These are phyloP conservation scores for Leptestheria dahalacensis DNA, from an alignment of 1,140 invertebrate species.

Conservation along the genomic window DNA sequence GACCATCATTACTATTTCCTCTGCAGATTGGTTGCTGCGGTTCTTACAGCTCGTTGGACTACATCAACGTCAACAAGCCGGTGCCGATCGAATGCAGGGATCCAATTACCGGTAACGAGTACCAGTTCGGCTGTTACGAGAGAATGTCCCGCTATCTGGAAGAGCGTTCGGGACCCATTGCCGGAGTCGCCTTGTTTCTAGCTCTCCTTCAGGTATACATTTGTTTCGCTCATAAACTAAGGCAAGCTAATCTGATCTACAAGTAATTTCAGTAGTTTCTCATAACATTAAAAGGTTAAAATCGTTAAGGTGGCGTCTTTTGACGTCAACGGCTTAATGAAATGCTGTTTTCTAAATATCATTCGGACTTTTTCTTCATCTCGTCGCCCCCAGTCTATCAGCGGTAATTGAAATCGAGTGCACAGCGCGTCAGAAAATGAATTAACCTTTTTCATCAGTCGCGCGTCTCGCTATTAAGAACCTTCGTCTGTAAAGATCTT, in stretches of 20 bases:
- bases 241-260: not conserved
- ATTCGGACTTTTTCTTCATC: too few species aligned
- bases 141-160: conserved; percentile 71
- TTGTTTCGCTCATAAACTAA: too few species aligned
- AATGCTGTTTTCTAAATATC: too few species aligned
- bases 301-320: too few species aligned
- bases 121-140: conserved; percentile 69
- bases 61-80: conserved; percentile 52
- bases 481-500: too few species aligned
- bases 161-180: conserved; percentile 63
- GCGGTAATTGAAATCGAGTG: too few species aligned
- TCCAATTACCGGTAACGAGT: conserved; percentile 71
- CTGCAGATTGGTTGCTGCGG: conserved; percentile 68
- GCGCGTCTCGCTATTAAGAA: too few species aligned
- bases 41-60: conserved; percentile 63
- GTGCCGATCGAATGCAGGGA: conserved; percentile 65
- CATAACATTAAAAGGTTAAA: too few species aligned
- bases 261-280: not conserved
- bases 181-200: conserved; percentile 52
- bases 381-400: too few species aligned
- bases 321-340: too few species aligned
- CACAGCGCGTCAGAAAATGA: too few species aligned
- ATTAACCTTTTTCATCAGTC: too few species aligned
- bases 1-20: not conserved
- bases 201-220: conserved; percentile 56